A percentile compares a stretch with the other conserved stretches of the same genome.
Conservation (phyloP, 2,113 vertebrate genomes). For the Piliocolobus tephrosceles region DNA sequence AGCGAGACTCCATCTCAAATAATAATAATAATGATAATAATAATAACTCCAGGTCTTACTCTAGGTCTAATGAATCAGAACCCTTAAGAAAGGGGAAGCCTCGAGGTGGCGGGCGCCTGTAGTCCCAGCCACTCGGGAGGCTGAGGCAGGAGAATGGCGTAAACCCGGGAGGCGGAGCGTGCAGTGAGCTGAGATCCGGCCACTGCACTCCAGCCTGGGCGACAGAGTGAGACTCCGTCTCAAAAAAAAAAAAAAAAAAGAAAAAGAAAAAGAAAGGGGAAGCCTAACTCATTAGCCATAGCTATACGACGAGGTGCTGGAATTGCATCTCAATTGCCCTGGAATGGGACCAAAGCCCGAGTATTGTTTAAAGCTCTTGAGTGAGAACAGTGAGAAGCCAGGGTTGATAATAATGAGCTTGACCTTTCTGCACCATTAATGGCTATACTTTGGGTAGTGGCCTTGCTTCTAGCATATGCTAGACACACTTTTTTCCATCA, state of each 20-base stretch:
- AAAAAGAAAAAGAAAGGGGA: background rate
- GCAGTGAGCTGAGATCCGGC: too few relatives aligned
- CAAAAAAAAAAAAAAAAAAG: too few relatives aligned
- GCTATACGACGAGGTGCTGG: background rate
- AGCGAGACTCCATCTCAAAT: too few relatives aligned
- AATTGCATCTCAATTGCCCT: background rate
- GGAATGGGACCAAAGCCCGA: background rate
- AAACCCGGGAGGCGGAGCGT: too few relatives aligned
- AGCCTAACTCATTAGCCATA: background rate
- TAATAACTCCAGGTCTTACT: background rate
- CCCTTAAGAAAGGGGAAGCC: background rate
- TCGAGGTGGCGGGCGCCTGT: too few relatives aligned
- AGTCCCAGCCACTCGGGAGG: too few relatives aligned
- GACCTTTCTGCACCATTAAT: background rate
- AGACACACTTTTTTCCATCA: background rate
- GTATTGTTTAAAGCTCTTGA: background rate
- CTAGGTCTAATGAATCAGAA: background rate
- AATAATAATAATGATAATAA: too few relatives aligned
- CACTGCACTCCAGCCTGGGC: too few relatives aligned
- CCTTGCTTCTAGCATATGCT: background rate
- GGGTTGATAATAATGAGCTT: background rate
- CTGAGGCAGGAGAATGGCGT: too few relatives aligned
- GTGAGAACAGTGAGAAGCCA: background rate
- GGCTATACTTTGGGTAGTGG: background rate
- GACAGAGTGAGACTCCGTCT: too few relatives aligned